These are phyloP conservation scores for Drosophila guanche DNA, from an alignment of 1,140 invertebrate genomes.

Conservation along the genomic window DNA sequence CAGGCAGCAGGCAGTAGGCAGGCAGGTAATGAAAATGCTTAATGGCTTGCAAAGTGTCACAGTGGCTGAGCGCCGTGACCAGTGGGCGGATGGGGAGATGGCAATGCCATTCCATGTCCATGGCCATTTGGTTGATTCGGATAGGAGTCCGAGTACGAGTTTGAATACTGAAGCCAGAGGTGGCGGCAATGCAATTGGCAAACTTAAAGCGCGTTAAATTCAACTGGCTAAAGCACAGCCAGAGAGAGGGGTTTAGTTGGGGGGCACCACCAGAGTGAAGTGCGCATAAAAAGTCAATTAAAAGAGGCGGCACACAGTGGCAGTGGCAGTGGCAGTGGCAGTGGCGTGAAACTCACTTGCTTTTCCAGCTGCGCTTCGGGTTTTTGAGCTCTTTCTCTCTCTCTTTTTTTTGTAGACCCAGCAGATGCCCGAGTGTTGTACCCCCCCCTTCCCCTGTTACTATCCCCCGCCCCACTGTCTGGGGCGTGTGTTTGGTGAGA, in stretches of 20 bases:
- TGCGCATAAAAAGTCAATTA: slow-evolving; percentile 81
- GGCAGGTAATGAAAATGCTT: slow-evolving; percentile 81
- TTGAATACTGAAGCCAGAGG: too few species aligned
- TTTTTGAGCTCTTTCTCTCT: slow-evolving; percentile 24
- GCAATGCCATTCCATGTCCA: slow-evolving; percentile 5
- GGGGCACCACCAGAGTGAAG: slow-evolving; percentile 45
- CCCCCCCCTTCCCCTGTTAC: neutral
- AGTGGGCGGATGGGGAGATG: slow-evolving; percentile 38
- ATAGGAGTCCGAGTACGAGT: too few species aligned
- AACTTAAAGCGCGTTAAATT: slow-evolving; percentile 80
- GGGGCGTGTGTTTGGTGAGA: slow-evolving; percentile 27
- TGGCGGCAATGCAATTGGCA: slow-evolving; percentile 42
- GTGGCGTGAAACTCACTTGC: slow-evolving; percentile 49
- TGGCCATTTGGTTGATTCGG: too few species aligned
- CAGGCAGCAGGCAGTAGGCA: slow-evolving; percentile 11
- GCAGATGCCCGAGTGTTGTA: slow-evolving; percentile 38
- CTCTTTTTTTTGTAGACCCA: slow-evolving; percentile 26
- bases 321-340: slow-evolving; percentile 31
- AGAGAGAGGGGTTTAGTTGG: too few species aligned
- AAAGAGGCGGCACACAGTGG: slow-evolving; percentile 44
- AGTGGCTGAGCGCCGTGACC: slow-evolving; percentile 70
- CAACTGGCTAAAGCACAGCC: slow-evolving; percentile 33
- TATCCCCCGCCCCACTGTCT: neutral
- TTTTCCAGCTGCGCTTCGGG: slow-evolving; percentile 71
- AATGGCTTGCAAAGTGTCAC: slow-evolving; percentile 81